These are phyloP conservation scores for Stenichneumon culpator DNA, from an alignment of 2,888 invertebrate genomes.

Conservation along the genomic window DNA sequence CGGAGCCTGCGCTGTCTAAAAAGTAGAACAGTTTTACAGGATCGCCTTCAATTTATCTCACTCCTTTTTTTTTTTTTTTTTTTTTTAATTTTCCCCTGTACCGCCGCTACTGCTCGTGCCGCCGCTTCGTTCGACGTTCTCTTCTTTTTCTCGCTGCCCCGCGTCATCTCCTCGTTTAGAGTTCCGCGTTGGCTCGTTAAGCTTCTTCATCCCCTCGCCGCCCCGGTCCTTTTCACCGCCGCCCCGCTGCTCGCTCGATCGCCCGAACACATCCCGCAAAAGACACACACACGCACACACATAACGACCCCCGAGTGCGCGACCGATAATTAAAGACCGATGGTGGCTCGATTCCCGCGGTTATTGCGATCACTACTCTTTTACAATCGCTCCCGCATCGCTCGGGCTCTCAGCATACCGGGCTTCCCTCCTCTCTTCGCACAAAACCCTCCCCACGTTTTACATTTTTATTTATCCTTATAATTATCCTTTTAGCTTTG, in stretches of 20 bases:
- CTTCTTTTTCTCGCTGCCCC: slow-evolving; percentile 27
- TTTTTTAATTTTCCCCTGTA: background rate
- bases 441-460: background rate
- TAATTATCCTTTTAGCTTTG: background rate
- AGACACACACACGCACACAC: background rate
- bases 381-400: slow-evolving; percentile 1
- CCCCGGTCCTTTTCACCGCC: slow-evolving; percentile 29
- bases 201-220: slow-evolving; percentile 33
- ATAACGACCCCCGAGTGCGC: background rate
- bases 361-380: slow-evolving; percentile 30
- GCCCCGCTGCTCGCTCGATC: slow-evolving; percentile 31
- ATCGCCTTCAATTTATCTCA: slow-evolving; percentile 19
- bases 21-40: slow-evolving; percentile 34
- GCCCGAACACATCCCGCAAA: background rate
- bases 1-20: slow-evolving; percentile 13
- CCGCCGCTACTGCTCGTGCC: slow-evolving; percentile 6
- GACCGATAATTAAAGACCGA: slow-evolving; percentile 55
- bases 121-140: slow-evolving; percentile 17
- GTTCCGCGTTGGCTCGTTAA: slow-evolving; percentile 61
- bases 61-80: background rate
- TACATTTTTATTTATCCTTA: slow-evolving; percentile 19
- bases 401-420: slow-evolving; percentile 7
- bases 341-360: slow-evolving; percentile 54
- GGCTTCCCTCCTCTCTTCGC: background rate
- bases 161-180: slow-evolving; percentile 60